Evolutionary conservation across 1,140 invertebrate species (phyloP), one percentile per base, ranked within the genome.

Genomic region (Drosophila teissieri): DNA sequence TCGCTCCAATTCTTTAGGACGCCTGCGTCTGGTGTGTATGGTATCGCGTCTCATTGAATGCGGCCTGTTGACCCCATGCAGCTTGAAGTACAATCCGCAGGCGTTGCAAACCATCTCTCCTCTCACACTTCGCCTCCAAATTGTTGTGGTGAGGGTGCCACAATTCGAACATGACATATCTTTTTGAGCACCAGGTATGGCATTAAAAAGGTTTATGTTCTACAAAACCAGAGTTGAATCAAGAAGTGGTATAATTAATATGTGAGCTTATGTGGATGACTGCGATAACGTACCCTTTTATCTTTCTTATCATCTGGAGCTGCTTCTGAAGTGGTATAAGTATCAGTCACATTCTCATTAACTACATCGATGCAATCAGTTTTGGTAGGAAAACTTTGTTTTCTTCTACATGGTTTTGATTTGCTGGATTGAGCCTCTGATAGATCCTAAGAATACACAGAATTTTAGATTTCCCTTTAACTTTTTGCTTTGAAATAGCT

Each of bases 41-140:
- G 97, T 98, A 90, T 99, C 98, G 89, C 98, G 97, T 82, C 98
- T 95, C 98, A 99, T 99, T 27, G 98, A 97, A 69, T 97, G 94
- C 6, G 98, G 98, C 61, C 97, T 94, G 92, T 96, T 96, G 62
- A 98, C 95, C 61, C 96, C 96, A 93, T 99, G 98, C 63, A 98
- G 93, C 93, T 98, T 98, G 93, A 96, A 98, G 93, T 98, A 98
- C 12, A 98, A 94, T 1, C 97, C 97, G 92, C 97, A 98, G 22
- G 97, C 97, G 93, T 98, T 98, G 93, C 97, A 98, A 17, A 98
- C 97, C 94, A 98, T 97, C 93, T 98, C 97, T 39, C 94, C 97
- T 81, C 96, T 95, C 76, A 96, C 95, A 92, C 98, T 97, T 74
- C 97, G 94, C 84, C 97, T 94, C 97, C 97, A 98, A 57, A 98